phyloP scores from a whole-genome alignment of 2,797 vertebrate genomes.

The Botia almorhae region DNA sequence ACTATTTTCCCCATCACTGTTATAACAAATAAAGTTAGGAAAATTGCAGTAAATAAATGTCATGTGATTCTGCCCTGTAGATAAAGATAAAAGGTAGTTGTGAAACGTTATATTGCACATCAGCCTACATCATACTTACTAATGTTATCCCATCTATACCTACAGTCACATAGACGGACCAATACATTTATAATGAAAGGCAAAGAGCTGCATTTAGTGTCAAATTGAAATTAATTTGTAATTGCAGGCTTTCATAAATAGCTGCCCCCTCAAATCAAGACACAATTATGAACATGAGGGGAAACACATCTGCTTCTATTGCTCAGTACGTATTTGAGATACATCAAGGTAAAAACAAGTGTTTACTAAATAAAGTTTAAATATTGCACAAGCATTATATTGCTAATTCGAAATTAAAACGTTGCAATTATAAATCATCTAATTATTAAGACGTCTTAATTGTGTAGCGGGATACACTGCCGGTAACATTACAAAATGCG shows the following conservation, averaged over 20 bases:
- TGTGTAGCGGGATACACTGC: neutral
- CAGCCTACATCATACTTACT: neutral
- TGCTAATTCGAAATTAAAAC: neutral
- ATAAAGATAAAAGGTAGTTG: neutral
- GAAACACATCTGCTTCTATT: neutral
- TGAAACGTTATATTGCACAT: too few species aligned
- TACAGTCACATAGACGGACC: neutral
- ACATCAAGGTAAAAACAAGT: neutral
- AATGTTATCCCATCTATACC: neutral
- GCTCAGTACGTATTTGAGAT: neutral
- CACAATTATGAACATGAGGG: constrained; percentile 15
- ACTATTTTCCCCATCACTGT: too few species aligned
- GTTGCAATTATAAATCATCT: too few species aligned
- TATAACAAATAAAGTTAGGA: too few species aligned
- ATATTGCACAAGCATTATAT: neutral
- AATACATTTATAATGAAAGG: constrained; percentile 19
- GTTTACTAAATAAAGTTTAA: neutral
- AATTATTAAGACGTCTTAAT: neutral
- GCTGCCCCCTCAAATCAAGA: constrained; percentile 17
- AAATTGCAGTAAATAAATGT: neutral
- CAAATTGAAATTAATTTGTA: constrained; percentile 50
- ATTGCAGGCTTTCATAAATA: constrained; percentile 61
- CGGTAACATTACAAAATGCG: neutral
- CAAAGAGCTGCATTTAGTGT: constrained; percentile 9
- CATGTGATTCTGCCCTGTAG: neutral